Percentiles rank a stretch among this genome's conserved stretches.
Conservation (phyloP, 92 coral and sea anemone species). For the Meandrina meandrites region DNA sequence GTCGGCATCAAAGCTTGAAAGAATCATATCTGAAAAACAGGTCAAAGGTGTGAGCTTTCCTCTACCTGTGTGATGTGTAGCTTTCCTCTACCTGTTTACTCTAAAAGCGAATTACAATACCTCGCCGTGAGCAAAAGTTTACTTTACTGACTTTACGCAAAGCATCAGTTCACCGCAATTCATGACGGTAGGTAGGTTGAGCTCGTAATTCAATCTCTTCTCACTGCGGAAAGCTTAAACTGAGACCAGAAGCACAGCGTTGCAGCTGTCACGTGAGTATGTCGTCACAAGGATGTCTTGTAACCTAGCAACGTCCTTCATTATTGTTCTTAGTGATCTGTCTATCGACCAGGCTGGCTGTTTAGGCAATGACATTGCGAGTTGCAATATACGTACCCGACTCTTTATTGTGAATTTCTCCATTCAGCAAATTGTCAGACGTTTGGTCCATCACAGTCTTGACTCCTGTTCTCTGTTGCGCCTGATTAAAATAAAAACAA, state of each 20-base stretch:
- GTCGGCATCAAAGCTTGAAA: background rate
- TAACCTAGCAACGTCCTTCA: background rate
- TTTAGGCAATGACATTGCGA: too few relatives aligned
- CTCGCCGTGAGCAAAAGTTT: too few relatives aligned
- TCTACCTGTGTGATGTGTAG: background rate
- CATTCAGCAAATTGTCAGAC: background rate
- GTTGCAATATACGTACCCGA: background rate
- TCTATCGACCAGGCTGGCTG: too few relatives aligned
- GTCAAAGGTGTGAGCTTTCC: background rate
- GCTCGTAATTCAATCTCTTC: background rate
- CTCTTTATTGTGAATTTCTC: background rate
- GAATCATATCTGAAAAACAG: constrained; percentile 6
- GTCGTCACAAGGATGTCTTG: background rate
- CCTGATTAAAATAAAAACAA: background rate
- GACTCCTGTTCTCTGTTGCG: constrained; percentile 18
- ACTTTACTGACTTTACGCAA: too few relatives aligned
- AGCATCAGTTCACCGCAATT: too few relatives aligned
- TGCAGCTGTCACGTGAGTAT: background rate
- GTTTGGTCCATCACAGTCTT: constrained; percentile 14
- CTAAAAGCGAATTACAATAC: background rate
- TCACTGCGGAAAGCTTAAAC: background rate
- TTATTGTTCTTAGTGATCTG: background rate
- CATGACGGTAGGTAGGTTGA: background rate
- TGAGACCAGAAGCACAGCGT: too few relatives aligned
- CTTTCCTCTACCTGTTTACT: background rate